These are phyloP conservation scores for Ginglymostoma cirratum DNA, from an alignment of 2,113 vertebrate genomes.

Conservation along the genomic window DNA sequence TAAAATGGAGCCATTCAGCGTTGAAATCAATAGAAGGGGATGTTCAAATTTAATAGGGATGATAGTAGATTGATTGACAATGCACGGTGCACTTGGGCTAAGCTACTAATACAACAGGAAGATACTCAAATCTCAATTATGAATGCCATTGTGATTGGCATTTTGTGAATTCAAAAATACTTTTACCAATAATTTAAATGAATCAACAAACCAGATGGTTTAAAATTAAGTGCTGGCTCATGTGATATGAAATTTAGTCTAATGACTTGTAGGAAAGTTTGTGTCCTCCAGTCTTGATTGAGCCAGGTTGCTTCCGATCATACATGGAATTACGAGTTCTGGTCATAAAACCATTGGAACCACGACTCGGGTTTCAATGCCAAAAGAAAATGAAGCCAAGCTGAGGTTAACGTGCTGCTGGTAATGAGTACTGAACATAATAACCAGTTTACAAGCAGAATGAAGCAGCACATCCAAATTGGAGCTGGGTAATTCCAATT, in stretches of 20 bases:
- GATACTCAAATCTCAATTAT: neutral
- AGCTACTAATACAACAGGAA: neutral
- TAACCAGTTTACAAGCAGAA: conserved; percentile 4
- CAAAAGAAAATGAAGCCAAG: conserved; percentile 2
- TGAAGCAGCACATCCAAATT: neutral
- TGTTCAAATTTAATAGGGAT: neutral
- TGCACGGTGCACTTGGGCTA: neutral
- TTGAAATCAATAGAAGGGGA: neutral
- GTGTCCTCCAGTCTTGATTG: neutral
- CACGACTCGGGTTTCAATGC: neutral
- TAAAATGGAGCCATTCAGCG: neutral
- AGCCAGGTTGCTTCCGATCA: neutral
- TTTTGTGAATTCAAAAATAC: neutral
- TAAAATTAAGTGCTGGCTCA: neutral
- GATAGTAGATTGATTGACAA: neutral
- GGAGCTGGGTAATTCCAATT: neutral
- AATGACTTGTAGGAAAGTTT: neutral
- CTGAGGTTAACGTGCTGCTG: neutral
- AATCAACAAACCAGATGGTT: neutral
- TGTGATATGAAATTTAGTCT: neutral
- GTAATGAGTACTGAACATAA: conserved; percentile 22
- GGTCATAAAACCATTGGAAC: conserved; percentile 13
- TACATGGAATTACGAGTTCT: conserved; percentile 2
- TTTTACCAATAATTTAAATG: neutral
- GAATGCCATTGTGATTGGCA: neutral